Conservation (phyloP, 2,888 invertebrate genomes). For the Lepidonotus clava region DNA sequence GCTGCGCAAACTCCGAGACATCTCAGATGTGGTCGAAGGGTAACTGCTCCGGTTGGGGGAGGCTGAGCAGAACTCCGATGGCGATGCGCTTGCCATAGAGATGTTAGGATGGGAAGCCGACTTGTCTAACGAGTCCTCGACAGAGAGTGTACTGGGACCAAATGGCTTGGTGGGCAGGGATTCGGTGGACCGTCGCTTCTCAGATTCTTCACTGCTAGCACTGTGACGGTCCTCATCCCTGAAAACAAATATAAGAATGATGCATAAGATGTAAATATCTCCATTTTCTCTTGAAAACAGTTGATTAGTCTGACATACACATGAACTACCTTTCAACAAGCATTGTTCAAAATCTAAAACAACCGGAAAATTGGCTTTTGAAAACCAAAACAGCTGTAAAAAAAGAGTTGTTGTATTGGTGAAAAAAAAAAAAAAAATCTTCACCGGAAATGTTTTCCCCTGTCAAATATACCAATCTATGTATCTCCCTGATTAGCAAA, state of each 20-base stretch:
- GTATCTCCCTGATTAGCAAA: too few relatives aligned
- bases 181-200: slow-evolving; percentile 73
- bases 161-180: slow-evolving; percentile 70
- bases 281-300: too few relatives aligned
- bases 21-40: background rate
- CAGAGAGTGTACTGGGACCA: slow-evolving; percentile 54
- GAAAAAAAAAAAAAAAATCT: too few relatives aligned
- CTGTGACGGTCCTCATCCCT: slow-evolving; percentile 55
- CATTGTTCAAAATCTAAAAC: too few relatives aligned
- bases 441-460: too few relatives aligned
- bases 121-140: slow-evolving; percentile 66
- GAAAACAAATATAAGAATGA: background rate
- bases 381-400: too few relatives aligned
- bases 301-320: too few relatives aligned
- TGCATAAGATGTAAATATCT: too few relatives aligned
- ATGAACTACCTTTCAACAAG: too few relatives aligned
- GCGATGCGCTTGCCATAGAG: slow-evolving; percentile 55
- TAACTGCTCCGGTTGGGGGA: slow-evolving; percentile 43
- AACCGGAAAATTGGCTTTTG: too few relatives aligned
- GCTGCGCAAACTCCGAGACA: slow-evolving; percentile 21
- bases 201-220: slow-evolving; percentile 63
- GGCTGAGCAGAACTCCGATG: slow-evolving; percentile 12
- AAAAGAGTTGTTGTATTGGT: too few relatives aligned
- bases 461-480: too few relatives aligned
- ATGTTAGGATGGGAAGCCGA: slow-evolving; percentile 72